Evolutionary conservation across 2,888 invertebrate species (phyloP), one percentile per base, ranked within the genome.

Genomic region (Macropis europaea): DNA sequence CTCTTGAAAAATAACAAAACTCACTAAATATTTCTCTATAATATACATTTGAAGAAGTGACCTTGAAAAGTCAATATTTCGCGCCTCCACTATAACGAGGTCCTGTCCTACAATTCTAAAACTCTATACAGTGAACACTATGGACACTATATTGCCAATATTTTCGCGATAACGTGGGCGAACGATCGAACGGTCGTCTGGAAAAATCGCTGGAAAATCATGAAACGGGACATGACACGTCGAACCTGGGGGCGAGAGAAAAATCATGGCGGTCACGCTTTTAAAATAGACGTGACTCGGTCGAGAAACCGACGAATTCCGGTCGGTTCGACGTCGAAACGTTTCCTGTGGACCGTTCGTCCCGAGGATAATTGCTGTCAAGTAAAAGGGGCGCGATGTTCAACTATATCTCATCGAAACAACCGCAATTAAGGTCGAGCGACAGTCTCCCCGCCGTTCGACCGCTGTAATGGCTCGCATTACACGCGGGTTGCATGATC

Each of bases 341-440:
- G 32, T 48, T 62, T 53, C 60, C 43, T 59, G 48, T 38, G 74
- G 60, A 34, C 52, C 71, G 63, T 71, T 57, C 68, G 24, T 45
- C 56, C 17, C 40, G 53, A 26, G 54, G 54, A 76, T 76, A 76
- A 76, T 76, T 76, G 76, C 68, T 72, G 76, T 76, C 77, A 76
- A 76, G 76, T 76, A 76, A 76, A 73, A 73, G 72, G 72, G 67
- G 42, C 62, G 67, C 53, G 36, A 72, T 54, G 76, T 76, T 72
- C 73, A 73, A 66, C 63, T 56, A 50, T 50, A 59, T 64, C 66
- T 69, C 63, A 67, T 60, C 73, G 77, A 67, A 77, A 77, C 56
- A 69, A 64, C 63, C 69, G 77, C 73, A 77, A 77, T 77, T 77
- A 77, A 77, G 77, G 77, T 66, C 77, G 73, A 59, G 70, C 67